Conservation (phyloP, 1,140 invertebrate species). For the Lordiphosa collinella region DNA sequence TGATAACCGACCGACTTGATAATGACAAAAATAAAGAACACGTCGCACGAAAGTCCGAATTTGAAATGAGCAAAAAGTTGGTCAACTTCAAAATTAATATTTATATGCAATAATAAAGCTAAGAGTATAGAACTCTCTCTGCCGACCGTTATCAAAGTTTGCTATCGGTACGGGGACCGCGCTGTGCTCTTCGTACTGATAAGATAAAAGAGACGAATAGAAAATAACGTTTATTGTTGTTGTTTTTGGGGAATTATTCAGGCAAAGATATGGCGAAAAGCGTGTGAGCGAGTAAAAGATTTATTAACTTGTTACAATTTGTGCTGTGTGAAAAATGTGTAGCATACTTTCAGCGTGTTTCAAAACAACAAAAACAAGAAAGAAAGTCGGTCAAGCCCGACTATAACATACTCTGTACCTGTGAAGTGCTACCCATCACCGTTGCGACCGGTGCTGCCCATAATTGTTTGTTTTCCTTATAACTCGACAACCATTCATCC, state of each 20-base stretch:
- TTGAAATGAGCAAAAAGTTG: conserved; percentile 65
- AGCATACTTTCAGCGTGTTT: conserved; percentile 1
- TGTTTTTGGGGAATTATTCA: conserved; percentile 8
- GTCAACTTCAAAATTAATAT: conserved; percentile 55
- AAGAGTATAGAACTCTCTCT: conserved; percentile 16
- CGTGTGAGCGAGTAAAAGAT: background rate
- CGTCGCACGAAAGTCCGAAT: conserved; percentile 31
- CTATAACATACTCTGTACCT: no score
- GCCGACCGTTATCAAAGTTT: conserved; percentile 25
- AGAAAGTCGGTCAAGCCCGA: no score
- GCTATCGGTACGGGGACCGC: conserved; percentile 18
- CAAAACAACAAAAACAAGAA: no score
- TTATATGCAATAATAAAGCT: conserved; percentile 53
- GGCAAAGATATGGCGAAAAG: conserved; percentile 3
- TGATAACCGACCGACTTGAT: background rate
- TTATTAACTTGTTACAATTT: background rate
- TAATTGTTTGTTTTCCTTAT: no score
- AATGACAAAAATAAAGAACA: conserved; percentile 21
- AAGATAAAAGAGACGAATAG: conserved; percentile 29
- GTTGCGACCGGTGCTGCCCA: no score
- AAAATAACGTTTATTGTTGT: conserved; percentile 5
- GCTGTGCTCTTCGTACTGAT: conserved; percentile 11
- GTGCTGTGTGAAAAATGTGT: background rate
- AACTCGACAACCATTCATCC: no score
- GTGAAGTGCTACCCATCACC: no score